phyloP scores from a whole-genome alignment of 2,888 invertebrate genomes.

The Zaprionus lineosus region DNA sequence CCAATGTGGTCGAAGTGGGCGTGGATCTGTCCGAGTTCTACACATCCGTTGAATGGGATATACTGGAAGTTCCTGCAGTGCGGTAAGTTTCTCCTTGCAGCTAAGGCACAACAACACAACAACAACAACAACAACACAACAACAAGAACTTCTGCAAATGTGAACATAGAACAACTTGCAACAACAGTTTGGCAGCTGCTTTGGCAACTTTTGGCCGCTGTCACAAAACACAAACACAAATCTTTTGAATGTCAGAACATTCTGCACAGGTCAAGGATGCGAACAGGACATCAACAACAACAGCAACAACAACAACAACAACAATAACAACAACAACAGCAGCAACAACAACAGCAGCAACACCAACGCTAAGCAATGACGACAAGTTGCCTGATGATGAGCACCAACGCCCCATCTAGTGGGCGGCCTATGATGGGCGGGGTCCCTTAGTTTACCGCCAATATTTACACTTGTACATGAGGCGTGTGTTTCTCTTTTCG shows the following conservation, averaged over 20 bases:
- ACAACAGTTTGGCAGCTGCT: slow-evolving; percentile 64
- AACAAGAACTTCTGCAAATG: slow-evolving; percentile 28
- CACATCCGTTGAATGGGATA: slow-evolving; percentile 99
- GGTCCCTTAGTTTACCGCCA: slow-evolving; percentile 43
- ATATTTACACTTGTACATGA: slow-evolving; percentile 56
- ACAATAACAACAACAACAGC: background rate
- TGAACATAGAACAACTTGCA: slow-evolving; percentile 13
- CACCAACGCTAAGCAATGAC: slow-evolving; percentile 3
- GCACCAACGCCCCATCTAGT: slow-evolving; percentile 11
- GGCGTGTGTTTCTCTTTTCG: slow-evolving; percentile 29
- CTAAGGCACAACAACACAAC: slow-evolving; percentile 4
- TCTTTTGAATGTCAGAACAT: slow-evolving; percentile 60
- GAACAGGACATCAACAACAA: slow-evolving; percentile 31
- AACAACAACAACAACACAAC: slow-evolving; percentile 3
- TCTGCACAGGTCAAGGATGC: slow-evolving; percentile 68
- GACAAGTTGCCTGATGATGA: slow-evolving; percentile 49
- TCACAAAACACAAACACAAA: slow-evolving; percentile 74
- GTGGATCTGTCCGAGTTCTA: slow-evolving; percentile 99
- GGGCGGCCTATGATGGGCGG: slow-evolving; percentile 24
- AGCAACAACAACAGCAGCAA: background rate
- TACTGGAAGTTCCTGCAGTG: slow-evolving; percentile 96
- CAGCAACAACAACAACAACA: slow-evolving; percentile 1
- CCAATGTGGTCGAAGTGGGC: slow-evolving; percentile 95
- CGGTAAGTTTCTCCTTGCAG: slow-evolving; percentile 85
- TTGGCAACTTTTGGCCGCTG: slow-evolving; percentile 72